Evolutionary conservation across 2,797 vertebrate species (phyloP), one percentile per base, ranked within the genome.

Genomic region (Hemibagrus guttatus): DNA sequence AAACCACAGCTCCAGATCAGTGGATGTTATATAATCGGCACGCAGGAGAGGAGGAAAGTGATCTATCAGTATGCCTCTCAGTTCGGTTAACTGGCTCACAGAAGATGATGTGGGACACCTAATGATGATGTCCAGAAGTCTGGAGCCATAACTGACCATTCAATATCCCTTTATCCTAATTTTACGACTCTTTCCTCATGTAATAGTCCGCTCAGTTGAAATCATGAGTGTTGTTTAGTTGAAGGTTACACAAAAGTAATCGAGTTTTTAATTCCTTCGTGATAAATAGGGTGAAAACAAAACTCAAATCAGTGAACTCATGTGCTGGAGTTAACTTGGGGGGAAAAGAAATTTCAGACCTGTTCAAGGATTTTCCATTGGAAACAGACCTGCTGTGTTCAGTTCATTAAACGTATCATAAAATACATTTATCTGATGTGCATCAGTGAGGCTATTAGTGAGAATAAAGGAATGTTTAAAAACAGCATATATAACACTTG

Each of bases 31-130:
- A 81, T 63, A 46, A 81, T 81, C 35, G n/a, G 9, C 78, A 46
- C 35, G 1, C 35, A 17, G 78, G 35, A 35, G 63, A 82, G 1
- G 63, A 68, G 61, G 31, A 35, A 68, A 21, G n/a, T 16, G 12
- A 49, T 28, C 42, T 64, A 31, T 49, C 80, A 21, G 79, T 64
- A 5, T 14, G 4, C 8, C 79, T 46, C 35, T 17, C 19, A 0
- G 49, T 35, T 72, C 21, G 74, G 19, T 68, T 23, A 56, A 14
- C 31, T 49, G 54, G 52, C 63, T 52, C 49, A 58, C 31, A 21
- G 66, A n/a, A 35, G 46, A 75, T 46, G 52, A 75, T 16, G 46
- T 83, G 64, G 56, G 59, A 52, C 54, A 61, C 59, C n/a, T 81
- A 75, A 64, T 4, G 42, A 75, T 6, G 5, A 6, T 3, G 72